Evolutionary conservation across 2,797 vertebrate species (phyloP), one percentile per base, ranked within the genome.

Genomic region (Chloroceryle inda): DNA sequence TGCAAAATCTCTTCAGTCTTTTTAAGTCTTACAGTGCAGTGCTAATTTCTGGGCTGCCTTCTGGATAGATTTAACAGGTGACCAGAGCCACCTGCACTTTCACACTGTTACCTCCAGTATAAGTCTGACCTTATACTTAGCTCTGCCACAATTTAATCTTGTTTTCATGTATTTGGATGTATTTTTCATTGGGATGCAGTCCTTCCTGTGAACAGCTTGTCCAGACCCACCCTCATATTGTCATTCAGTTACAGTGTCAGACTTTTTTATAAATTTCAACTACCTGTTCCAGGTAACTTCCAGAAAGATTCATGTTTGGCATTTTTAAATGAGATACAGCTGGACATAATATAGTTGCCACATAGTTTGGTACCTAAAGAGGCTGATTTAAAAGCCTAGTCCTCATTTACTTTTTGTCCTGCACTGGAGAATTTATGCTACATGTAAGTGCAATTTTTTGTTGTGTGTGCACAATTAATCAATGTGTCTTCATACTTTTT

Each of bases 401-500:
- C 9, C 13, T 93, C 35, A 71, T 61, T 56, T 75, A 35, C 20
- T 84, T 33, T 49, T 74, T 67, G 11, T 66, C 50, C 77, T 64
- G 29, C 22, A 24, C 22, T 72, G 53, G 40, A 92, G 67, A 91
- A 69, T 55, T 66, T 79, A 31, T 61, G 52, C 37, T 44, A 33
- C 17, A 40, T 22, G 1, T 52, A 78, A 59, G 11, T 71, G 49
- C 47, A 52, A 11, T 83, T 90, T 85, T 92, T 75, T 24, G 45
- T 42, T 44, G 42, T 69, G 13, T 71, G 20, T 38, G 18, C 31
- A 80, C 13, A 72, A 22, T 78, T 85, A 69, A 78, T 85, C 38
- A n/a, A 11, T 83, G 35, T 87, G 29, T 86, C 78, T 96, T 92
- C 58, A 49, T 96, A 83, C 21, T 88, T 93, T 97, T 96, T 87